A percentile compares a stretch with the other conserved stretches of the same genome.
These are phyloP conservation scores for Drosophila arizonae DNA, from an alignment of 1,140 invertebrate species.

Conservation along the genomic window DNA sequence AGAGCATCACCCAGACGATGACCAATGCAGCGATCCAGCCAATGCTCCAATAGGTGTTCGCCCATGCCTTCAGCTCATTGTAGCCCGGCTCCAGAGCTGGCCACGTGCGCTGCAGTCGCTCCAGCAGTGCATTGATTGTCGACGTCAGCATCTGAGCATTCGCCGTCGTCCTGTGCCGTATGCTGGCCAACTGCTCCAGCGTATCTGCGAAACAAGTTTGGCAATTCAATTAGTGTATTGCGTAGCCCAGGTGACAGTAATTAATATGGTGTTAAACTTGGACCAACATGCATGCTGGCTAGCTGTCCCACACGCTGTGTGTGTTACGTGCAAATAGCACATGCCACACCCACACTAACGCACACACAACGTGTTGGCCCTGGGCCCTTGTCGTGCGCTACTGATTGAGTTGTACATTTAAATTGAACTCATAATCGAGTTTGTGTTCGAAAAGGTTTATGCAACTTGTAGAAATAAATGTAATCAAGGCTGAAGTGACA, in stretches of 20 bases:
- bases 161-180: constrained; percentile 74
- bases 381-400: constrained; percentile 19
- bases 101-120: constrained; percentile 69
- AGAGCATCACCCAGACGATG: constrained; percentile 77
- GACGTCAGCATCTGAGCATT: constrained; percentile 77
- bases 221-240: constrained; percentile 60
- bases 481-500: not conserved
- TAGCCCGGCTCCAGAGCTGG: constrained; percentile 65
- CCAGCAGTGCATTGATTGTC: constrained; percentile 69
- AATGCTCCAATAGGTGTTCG: constrained; percentile 69
- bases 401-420: constrained; percentile 70
- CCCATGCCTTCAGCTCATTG: constrained; percentile 67
- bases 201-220: constrained; percentile 63
- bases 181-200: constrained; percentile 74
- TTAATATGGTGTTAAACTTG: constrained; percentile 64
- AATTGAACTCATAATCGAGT: constrained; percentile 56
- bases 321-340: constrained; percentile 44
- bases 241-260: constrained; percentile 56
- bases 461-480: constrained; percentile 5
- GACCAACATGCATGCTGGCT: not conserved
- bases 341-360: constrained; percentile 4
- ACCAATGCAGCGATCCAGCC: constrained; percentile 73
- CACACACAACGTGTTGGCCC: not conserved
- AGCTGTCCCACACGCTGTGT: not conserved
- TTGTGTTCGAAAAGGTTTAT: constrained; percentile 5